Evolutionary conservation across 92 coral and sea anemone species (phyloP).

Genomic region (Meandrina meandrites): DNA sequence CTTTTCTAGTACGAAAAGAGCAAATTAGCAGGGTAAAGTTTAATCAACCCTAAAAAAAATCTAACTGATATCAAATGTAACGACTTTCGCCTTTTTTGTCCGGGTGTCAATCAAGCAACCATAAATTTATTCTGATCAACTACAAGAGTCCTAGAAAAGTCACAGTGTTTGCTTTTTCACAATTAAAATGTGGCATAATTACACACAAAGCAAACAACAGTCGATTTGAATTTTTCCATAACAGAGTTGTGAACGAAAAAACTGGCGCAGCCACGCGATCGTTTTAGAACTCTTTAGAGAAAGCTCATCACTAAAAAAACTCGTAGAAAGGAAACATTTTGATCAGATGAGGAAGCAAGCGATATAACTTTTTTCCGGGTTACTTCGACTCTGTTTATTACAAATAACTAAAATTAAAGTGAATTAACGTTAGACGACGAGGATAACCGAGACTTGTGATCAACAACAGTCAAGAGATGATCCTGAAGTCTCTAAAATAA

Average conservation of each 20-base stretch:
- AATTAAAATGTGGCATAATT: not conserved
- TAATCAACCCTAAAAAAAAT: not conserved
- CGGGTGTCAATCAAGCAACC: not conserved
- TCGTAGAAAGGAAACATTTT: not conserved
- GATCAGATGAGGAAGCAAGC: not conserved
- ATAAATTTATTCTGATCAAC: not conserved
- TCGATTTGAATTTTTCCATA: slow-evolving; percentile 6
- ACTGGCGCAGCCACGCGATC: not conserved
- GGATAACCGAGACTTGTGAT: slow-evolving; percentile 85
- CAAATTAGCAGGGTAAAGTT: not conserved
- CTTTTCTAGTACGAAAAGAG: not conserved
- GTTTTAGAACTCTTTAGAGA: not conserved
- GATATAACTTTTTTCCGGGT: not conserved
- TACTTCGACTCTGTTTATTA: not conserved
- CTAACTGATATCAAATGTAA: not conserved
- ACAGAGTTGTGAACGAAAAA: not conserved
- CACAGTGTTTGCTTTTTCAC: not conserved
- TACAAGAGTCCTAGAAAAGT: not conserved
- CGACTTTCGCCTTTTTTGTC: not conserved
- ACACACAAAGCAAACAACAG: slow-evolving; percentile 1
- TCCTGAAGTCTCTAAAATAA: slow-evolving; percentile 93
- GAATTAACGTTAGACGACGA: slow-evolving; percentile 18
- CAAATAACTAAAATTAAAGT: not conserved
- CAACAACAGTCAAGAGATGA: slow-evolving; percentile 94
- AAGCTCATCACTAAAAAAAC: not conserved